phyloP scores from a whole-genome alignment of 2,113 vertebrate genomes.

The Mellivora capensis region DNA sequence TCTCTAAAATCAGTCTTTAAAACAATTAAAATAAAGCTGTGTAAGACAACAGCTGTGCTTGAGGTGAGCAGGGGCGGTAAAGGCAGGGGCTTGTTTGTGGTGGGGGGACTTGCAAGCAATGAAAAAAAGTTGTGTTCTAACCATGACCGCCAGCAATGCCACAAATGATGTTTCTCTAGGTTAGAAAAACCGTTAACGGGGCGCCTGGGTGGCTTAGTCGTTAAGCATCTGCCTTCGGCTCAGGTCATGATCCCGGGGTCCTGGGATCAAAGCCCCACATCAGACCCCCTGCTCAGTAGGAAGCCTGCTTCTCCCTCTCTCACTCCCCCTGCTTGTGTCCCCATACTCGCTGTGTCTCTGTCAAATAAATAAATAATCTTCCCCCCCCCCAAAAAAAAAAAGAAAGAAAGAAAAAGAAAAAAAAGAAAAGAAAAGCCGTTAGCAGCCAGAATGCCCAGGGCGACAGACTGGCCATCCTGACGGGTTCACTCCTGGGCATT shows the following conservation, averaged over 20 bases:
- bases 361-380: too few species aligned
- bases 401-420: too few species aligned
- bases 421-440: neutral
- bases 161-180: neutral
- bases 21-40: neutral
- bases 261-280: too few species aligned
- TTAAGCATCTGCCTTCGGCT: too few species aligned
- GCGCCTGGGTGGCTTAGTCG: too few species aligned
- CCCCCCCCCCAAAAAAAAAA: too few species aligned
- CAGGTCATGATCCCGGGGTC: too few species aligned
- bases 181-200: neutral
- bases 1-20: neutral
- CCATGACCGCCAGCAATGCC: neutral
- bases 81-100: neutral
- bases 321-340: too few species aligned
- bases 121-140: neutral
- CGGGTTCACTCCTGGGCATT: accelerated
- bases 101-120: too few species aligned
- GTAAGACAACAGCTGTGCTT: neutral
- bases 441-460: neutral
- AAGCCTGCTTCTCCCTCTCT: too few species aligned
- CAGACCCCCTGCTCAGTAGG: too few species aligned
- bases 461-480: accelerated
- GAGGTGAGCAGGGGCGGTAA: neutral
- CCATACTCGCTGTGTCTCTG: too few species aligned